Percentiles rank a stretch among this genome's conserved stretches.
phyloP scores from a whole-genome alignment of 2,113 vertebrate genomes.

The Mus pahari region DNA sequence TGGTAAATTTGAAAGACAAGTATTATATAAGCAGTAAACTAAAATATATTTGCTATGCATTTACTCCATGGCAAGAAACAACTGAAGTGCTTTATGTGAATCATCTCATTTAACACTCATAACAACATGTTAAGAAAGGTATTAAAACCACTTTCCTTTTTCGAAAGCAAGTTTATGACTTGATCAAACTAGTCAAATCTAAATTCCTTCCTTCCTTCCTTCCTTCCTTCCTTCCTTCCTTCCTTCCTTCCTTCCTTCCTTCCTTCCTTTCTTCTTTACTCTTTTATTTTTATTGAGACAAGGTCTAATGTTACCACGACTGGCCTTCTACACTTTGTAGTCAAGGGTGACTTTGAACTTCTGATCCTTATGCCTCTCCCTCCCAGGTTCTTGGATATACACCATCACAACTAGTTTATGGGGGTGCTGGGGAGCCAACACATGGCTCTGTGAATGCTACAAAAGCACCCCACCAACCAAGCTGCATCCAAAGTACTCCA shows the following conservation, averaged over 20 bases:
- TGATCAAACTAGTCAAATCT: conserved; percentile 18
- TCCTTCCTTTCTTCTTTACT: neutral
- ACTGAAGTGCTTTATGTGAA: conserved; percentile 29
- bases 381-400: neutral
- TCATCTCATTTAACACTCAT: conserved; percentile 50
- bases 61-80: neutral
- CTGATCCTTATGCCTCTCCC: neutral
- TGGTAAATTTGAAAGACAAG: conserved; percentile 35
- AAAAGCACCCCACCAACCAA: neutral
- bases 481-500: neutral
- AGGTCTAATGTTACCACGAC: neutral
- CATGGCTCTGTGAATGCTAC: neutral
- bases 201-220: neutral
- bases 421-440: neutral
- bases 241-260: neutral
- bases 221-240: neutral
- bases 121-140: conserved; percentile 21
- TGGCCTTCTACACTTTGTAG: neutral
- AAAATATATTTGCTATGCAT: conserved; percentile 45
- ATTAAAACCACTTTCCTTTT: neutral
- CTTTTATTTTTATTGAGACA: neutral
- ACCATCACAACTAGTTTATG: neutral
- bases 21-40: conserved; percentile 10
- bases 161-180: conserved; percentile 48
- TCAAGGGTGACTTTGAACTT: neutral